phyloP scores from a whole-genome alignment of 2,888 invertebrate genomes.

The Conistra vaccinii region DNA sequence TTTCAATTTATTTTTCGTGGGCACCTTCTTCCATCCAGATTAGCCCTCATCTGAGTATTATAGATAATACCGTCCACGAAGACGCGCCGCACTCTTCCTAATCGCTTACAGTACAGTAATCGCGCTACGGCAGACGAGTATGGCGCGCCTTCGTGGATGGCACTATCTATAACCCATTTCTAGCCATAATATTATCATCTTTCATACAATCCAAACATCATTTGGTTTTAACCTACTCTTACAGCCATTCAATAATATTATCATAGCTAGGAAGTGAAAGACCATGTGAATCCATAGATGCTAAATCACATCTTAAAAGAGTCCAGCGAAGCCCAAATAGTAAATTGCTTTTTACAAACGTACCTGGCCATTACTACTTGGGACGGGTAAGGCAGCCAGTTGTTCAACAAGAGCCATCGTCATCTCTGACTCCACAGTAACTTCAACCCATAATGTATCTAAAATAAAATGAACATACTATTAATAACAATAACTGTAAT shows the following conservation, averaged over 20 bases:
- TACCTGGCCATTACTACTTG: constrained; percentile 86
- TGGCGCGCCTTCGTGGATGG: no score
- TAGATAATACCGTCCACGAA: no score
- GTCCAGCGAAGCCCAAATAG: neutral
- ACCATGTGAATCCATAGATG: neutral
- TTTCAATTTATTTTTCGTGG: neutral
- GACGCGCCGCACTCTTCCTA: no score
- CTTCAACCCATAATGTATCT: constrained; percentile 96
- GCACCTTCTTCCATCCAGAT: neutral
- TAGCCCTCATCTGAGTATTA: neutral
- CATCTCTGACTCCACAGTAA: constrained; percentile 95
- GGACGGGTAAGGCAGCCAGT: constrained; percentile 89
- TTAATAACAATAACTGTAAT: constrained; percentile 1
- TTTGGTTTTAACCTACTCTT: neutral
- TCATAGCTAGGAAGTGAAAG: neutral
- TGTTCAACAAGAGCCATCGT: constrained; percentile 95
- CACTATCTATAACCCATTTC: neutral
- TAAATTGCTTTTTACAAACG: neutral
- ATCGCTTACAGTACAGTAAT: no score
- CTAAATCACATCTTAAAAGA: neutral
- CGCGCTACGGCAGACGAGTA: no score
- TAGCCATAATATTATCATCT: neutral
- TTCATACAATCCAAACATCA: neutral
- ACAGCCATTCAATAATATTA: neutral
- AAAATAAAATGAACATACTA: constrained; percentile 67